Evolutionary conservation across 2,797 vertebrate species (phyloP).

Genomic region (Spondyliosoma cantharus): DNA sequence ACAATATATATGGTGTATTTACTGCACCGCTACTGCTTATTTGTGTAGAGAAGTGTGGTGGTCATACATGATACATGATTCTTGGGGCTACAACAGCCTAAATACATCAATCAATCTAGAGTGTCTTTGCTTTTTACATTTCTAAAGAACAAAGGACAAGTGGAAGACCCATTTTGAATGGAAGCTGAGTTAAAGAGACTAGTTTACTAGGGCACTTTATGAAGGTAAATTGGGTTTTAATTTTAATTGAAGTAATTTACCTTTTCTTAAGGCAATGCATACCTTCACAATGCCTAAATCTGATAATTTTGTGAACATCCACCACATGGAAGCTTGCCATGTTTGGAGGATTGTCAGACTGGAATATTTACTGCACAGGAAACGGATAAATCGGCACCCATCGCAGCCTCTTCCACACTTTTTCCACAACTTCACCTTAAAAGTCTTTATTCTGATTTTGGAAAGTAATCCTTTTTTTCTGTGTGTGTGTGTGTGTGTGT

Average conservation of each 20-base stretch:
- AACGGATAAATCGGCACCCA: not conserved
- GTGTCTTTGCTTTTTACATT: slow-evolving; percentile 2
- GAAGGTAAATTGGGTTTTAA: not conserved
- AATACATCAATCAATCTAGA: not conserved
- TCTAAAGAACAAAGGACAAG: not conserved
- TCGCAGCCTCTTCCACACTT: not conserved
- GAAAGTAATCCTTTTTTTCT: not conserved
- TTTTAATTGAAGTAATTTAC: not conserved
- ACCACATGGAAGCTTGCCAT: not conserved
- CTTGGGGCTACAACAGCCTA: not conserved
- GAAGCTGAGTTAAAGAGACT: not conserved
- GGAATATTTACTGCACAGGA: not conserved
- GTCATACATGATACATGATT: slow-evolving; percentile 1
- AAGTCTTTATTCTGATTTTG: not conserved
- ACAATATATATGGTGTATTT: too few species aligned
- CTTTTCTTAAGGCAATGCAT: not conserved
- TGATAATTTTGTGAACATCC: not conserved
- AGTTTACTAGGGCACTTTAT: not conserved
- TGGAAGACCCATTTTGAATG: not conserved
- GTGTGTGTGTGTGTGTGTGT: too few species aligned
- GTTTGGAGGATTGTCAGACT: not conserved
- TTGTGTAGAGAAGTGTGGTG: not conserved
- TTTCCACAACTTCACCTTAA: slow-evolving; percentile 6
- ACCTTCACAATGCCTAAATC: not conserved
- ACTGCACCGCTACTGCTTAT: slow-evolving; percentile 22